phyloP scores from a whole-genome alignment of 2,797 vertebrate genomes.

The Paedocypris micromegethes region DNA sequence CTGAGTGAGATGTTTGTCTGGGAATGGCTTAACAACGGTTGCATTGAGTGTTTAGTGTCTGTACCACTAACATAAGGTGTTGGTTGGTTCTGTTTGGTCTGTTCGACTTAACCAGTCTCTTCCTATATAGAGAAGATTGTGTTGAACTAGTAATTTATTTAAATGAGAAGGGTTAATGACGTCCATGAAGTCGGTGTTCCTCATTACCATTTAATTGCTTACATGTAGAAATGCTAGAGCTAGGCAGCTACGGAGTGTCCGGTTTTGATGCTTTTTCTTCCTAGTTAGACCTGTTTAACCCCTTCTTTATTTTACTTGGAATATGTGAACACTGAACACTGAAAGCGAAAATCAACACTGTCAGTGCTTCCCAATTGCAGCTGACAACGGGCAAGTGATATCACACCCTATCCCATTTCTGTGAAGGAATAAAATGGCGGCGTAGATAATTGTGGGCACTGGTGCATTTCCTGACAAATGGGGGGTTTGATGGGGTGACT shows the following conservation, averaged over 20 bases:
- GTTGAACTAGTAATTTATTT: conserved; percentile 44
- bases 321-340: conserved; percentile 6
- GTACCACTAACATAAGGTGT: not conserved
- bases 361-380: conserved; percentile 9
- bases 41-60: not conserved
- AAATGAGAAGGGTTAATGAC: conserved; percentile 44
- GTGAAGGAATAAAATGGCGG: conserved; percentile 27
- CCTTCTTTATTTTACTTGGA: conserved; percentile 2
- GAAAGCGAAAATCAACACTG: not conserved
- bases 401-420: conserved; percentile 27
- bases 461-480: conserved; percentile 28
- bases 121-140: conserved; percentile 10
- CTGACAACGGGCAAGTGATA: conserved; percentile 34
- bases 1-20: conserved; percentile 9
- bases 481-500: conserved; percentile 58
- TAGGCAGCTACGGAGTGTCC: conserved; percentile 8
- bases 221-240: conserved; percentile 35
- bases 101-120: conserved; percentile 1
- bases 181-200: conserved; percentile 42
- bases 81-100: not conserved
- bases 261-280: conserved; percentile 27
- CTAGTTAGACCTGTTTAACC: conserved; percentile 33
- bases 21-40: not conserved
- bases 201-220: conserved; percentile 53
- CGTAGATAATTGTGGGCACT: conserved; percentile 19